A percentile compares a stretch with the other conserved stretches of the same genome.
These are phyloP conservation scores for Dicranocentrus wangi DNA, from an alignment of 2,888 invertebrate genomes.

Conservation along the genomic window DNA sequence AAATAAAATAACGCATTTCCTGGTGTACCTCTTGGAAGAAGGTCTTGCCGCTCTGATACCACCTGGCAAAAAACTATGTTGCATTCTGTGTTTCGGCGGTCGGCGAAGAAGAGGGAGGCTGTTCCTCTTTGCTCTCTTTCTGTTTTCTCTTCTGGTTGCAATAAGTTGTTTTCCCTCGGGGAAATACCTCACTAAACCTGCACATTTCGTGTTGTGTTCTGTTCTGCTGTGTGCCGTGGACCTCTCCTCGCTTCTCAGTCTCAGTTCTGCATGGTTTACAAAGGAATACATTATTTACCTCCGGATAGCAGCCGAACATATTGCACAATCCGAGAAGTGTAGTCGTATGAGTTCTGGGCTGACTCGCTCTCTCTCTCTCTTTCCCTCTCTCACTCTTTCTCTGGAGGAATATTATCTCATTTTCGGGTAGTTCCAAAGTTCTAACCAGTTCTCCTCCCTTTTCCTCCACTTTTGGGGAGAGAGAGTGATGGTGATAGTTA, in stretches of 20 bases:
- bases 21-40: no score
- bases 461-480: not conserved
- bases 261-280: not conserved
- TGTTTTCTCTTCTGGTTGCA: no score
- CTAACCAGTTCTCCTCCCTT: not conserved
- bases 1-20: no score
- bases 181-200: conserved; percentile 57
- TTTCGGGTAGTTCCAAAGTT: conserved; percentile 26
- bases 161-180: conserved; percentile 50
- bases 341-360: not conserved
- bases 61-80: not conserved
- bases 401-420: conserved; percentile 57
- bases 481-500: no score
- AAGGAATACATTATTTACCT: not conserved
- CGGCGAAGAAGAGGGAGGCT: not conserved
- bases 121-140: no score
- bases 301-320: not conserved
- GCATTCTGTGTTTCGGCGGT: no score
- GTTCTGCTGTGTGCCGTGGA: not conserved
- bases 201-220: conserved; percentile 28
- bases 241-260: not conserved
- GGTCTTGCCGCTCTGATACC: no score
- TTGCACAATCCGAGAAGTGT: not conserved
- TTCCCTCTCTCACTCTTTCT: conserved; percentile 19
- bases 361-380: conserved; percentile 5